phyloP scores from a whole-genome alignment of 2,797 vertebrate species.

The Apogon hyalosoma region DNA sequence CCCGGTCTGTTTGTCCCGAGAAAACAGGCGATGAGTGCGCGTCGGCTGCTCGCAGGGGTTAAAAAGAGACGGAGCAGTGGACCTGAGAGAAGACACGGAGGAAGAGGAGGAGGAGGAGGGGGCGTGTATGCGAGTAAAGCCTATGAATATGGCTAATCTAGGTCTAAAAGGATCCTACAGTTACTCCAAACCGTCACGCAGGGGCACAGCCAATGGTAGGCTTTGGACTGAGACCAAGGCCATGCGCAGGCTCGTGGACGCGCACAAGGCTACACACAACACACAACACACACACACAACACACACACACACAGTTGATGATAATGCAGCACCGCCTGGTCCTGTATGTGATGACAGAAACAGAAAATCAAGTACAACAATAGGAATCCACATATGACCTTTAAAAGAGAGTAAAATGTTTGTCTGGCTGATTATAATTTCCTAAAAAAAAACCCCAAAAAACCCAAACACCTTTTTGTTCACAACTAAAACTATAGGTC shows the following conservation, averaged over 20 bases:
- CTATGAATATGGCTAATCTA: constrained; percentile 66
- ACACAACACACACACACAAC: background rate
- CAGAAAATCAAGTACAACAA: background rate
- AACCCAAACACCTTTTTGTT: too few species aligned
- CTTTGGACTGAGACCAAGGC: constrained; percentile 29
- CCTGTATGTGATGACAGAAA: background rate
- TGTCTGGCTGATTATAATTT: too few species aligned
- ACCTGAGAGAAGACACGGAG: constrained; percentile 12
- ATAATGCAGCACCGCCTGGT: background rate
- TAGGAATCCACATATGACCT: too few species aligned
- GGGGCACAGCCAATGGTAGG: constrained; percentile 33
- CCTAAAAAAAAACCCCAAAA: too few species aligned
- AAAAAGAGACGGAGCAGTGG: constrained; percentile 51
- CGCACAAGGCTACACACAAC: background rate
- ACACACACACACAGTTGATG: background rate
- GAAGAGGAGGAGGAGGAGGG: constrained; percentile 1
- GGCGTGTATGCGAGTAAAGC: constrained; percentile 54
- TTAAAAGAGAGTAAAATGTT: too few species aligned
- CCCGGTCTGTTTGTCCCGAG: constrained; percentile 24
- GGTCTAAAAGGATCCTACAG: constrained; percentile 42
- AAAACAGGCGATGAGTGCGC: constrained; percentile 17
- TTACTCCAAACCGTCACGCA: constrained; percentile 43
- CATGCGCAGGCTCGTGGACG: constrained; percentile 4
- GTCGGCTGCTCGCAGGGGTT: constrained; percentile 57
- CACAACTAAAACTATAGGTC: too few species aligned